Evolutionary conservation across 2,888 invertebrate species (phyloP).

Genomic region (Drosophila helvetica): DNA sequence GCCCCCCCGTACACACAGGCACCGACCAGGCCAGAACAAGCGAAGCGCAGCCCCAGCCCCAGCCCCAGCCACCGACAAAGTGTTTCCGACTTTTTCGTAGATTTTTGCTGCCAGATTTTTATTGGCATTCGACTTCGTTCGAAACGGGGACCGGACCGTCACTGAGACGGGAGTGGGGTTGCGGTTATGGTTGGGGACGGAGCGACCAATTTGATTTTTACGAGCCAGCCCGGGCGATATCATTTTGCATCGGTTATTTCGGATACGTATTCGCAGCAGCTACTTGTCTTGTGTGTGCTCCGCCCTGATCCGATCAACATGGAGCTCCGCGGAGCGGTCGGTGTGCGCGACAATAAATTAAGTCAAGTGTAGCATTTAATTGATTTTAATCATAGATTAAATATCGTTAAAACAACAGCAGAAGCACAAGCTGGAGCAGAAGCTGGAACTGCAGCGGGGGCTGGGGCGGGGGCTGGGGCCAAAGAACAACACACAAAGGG

Average conservation of each 20-base stretch:
- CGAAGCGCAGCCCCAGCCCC: neutral
- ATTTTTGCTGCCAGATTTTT: constrained; percentile 67
- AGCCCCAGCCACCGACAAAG: constrained; percentile 64
- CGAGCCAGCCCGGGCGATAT: constrained; percentile 62
- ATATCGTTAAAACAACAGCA: constrained; percentile 70
- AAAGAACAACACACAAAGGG: constrained; percentile 44
- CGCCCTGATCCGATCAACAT: constrained; percentile 2
- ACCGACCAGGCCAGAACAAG: neutral
- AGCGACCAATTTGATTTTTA: constrained; percentile 68
- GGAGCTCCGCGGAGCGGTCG: constrained; percentile 27
- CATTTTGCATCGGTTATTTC: constrained; percentile 54
- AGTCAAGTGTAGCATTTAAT: constrained; percentile 77
- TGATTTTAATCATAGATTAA: constrained; percentile 79
- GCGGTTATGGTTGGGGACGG: neutral
- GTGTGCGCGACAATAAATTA: constrained; percentile 75
- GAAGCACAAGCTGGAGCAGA: constrained; percentile 1
- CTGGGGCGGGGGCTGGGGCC: constrained; percentile 7
- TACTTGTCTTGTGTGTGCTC: constrained; percentile 34
- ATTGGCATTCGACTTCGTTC: constrained; percentile 53
- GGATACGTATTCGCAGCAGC: constrained; percentile 9
- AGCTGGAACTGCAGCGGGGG: constrained; percentile 21
- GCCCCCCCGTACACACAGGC: too few species aligned
- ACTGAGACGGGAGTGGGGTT: constrained; percentile 6
- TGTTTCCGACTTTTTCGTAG: constrained; percentile 44
- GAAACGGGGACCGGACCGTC: neutral